Conservation (phyloP, 2,113 vertebrate species). For the Platanista minor region DNA sequence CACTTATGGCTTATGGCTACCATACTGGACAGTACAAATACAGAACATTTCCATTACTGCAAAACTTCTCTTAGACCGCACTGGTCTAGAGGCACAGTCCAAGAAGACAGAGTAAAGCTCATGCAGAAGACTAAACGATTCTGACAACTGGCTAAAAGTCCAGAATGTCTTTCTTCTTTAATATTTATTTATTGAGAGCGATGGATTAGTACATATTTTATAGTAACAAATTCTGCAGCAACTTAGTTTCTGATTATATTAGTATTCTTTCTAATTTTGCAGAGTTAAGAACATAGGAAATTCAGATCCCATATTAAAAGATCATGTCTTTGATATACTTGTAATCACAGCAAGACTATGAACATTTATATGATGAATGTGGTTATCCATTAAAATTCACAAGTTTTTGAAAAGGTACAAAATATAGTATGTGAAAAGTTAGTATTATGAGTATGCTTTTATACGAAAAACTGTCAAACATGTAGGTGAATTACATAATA, state of each 20-base stretch:
- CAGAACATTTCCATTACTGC: neutral
- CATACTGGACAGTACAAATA: neutral
- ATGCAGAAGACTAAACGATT: neutral
- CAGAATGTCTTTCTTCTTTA: neutral
- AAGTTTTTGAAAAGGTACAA: neutral
- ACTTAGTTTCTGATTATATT: neutral
- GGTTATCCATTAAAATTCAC: neutral
- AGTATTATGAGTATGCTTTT: neutral
- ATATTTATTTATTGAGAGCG: neutral
- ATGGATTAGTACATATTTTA: neutral
- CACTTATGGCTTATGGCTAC: neutral
- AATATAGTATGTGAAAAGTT: neutral
- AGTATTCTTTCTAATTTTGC: neutral
- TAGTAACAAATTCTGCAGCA: neutral
- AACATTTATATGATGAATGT: neutral
- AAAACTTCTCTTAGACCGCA: neutral
- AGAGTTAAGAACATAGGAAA: neutral
- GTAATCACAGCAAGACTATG: neutral
- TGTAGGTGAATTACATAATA: neutral
- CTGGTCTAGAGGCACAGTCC: neutral
- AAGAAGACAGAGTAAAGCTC: neutral
- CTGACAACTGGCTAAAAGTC: neutral
- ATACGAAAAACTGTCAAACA: neutral
- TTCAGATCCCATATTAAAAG: neutral
- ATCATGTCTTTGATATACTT: neutral